Evolutionary conservation across 2,888 invertebrate species (phyloP), one percentile per base, ranked within the genome.

Genomic region (Bedellia somnulentella): DNA sequence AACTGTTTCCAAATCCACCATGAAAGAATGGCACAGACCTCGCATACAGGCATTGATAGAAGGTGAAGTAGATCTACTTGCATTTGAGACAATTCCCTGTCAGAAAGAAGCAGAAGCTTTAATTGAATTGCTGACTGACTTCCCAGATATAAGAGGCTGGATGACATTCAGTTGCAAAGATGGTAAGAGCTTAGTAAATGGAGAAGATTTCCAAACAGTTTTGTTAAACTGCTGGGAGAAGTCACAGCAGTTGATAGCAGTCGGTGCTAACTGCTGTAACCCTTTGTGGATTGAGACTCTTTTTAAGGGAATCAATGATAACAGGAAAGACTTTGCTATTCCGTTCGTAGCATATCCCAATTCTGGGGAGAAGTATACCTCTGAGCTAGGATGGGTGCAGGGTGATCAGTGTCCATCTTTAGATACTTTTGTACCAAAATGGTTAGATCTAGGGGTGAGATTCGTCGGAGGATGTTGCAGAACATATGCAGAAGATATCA

Each of bases 401-500:
- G 82, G 82, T 27, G 63, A 78, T 29, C 83, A 83, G 27, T 81
- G 81, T 50, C 77, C 80, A 29, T 79, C 83, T 2, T 64, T 92
- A 0, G 81, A 82, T 26, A 76, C 70, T 3, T 88, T 83, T 55
- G 81, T 93, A 0, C 67, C 79, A 1, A 81, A 83, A 35, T 96
- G 94, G 94, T 52, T 89, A 14, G 78, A 85, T 33, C 50, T 85
- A 5, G 93, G 93, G 2, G 89, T 89, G 2, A 80, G 76, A 34
- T 90, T 86, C 51, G 78, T 96, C 27, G 95, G 96, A 10, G 94
- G 96, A 1, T 97, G 96, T 50, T 97, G 96, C 60, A 77, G 93
- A 41, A 89, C 92, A 0, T 83, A 83, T 40, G 86, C 87, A 1
- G 73, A 82, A 3, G 92, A 94, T 51, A 84, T 95, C 29, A 64